These are phyloP conservation scores for Trypoxylus dichotomus DNA, from an alignment of 1,140 invertebrate genomes.

Conservation along the genomic window DNA sequence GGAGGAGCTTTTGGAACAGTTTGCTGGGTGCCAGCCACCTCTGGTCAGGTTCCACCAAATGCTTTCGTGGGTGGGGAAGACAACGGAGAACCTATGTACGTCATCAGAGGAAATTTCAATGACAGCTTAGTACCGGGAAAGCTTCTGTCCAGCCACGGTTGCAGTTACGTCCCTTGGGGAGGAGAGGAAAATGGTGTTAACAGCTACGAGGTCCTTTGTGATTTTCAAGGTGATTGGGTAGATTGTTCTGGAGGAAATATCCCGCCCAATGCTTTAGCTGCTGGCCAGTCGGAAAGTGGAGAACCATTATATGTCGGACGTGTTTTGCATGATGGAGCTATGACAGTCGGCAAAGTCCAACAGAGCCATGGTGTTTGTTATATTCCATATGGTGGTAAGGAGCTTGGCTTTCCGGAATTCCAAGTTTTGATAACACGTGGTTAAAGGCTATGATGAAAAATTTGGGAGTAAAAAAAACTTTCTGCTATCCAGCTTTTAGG, in stretches of 20 bases:
- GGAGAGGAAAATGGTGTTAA: constrained; percentile 72
- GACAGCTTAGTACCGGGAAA: constrained; percentile 80
- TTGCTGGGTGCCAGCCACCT: constrained; percentile 68
- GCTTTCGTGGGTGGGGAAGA: constrained; percentile 75
- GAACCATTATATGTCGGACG: constrained; percentile 73
- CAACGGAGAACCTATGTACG: constrained; percentile 70
- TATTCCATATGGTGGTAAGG: constrained; percentile 71
- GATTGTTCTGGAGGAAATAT: constrained; percentile 61
- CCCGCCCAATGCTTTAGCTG: constrained; percentile 71
- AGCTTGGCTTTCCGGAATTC: constrained; percentile 73
- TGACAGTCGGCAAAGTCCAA: constrained; percentile 75
- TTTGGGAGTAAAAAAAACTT: not conserved
- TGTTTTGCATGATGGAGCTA: constrained; percentile 65
- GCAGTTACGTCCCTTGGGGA: constrained; percentile 77
- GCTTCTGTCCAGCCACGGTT: constrained; percentile 67
- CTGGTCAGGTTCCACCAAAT: constrained; percentile 69
- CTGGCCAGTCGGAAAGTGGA: constrained; percentile 72
- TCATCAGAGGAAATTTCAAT: constrained; percentile 63
- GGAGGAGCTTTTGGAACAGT: not conserved
- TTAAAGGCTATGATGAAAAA: not conserved
- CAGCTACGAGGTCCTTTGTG: constrained; percentile 69
- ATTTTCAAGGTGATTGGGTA: constrained; percentile 49
- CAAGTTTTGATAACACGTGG: constrained; percentile 58
- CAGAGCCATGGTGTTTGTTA: constrained; percentile 71
- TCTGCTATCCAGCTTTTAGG: constrained; percentile 13